Evolutionary conservation across 2,888 invertebrate genomes (phyloP), one percentile per base, ranked within the genome.

Genomic region (Alitta virens): DNA sequence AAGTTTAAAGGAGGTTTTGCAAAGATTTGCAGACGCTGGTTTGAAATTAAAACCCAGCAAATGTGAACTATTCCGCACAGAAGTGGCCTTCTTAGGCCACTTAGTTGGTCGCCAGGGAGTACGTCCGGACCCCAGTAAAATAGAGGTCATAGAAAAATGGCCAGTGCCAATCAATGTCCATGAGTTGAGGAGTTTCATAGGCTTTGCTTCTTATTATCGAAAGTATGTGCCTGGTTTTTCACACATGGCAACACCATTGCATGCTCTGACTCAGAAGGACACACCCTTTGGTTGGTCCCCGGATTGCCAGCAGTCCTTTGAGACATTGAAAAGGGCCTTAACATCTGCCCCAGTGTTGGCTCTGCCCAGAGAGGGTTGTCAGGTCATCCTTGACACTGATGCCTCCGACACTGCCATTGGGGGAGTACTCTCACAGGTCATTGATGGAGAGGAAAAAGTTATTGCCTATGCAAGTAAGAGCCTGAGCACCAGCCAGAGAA

Each of bases 321-420:
- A 24, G 14, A n/a, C 16, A 7, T 43, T 62, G 23, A 62, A 52
- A 23, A 40, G 14, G 0, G 1, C 18, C 0, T 42, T 70, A 9
- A 53, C 56, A 1, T 25, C 16, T 2, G 40, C 59, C 3, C 70
- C 68, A 0, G 43, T 66, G 5, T 24, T 70, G 18, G 46, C 49
- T 2, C 52, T 57, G 27, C 62, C 62, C 21, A 5, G 14, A 23
- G 23, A 24, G 21, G 33, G 21, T 2, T 24, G 53, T 7, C 26
- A 18, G 16, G 40, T 24, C 24, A 46, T 60, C 25, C 55, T 55
- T 9, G 60, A 60, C 49, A 54, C 46, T 16, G 56, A 62, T 52
- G 54, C 63, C n/a, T 54, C 60, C 40, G 40, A 26, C 12, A n/a
- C n/a, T n/a, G 18, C 46, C 3, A 38, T 63, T 42, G 63, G 63